Base-by-base conservation (phyloP, 1,140 invertebrate species). In the Pogonognathellus flavescens region DNA sequence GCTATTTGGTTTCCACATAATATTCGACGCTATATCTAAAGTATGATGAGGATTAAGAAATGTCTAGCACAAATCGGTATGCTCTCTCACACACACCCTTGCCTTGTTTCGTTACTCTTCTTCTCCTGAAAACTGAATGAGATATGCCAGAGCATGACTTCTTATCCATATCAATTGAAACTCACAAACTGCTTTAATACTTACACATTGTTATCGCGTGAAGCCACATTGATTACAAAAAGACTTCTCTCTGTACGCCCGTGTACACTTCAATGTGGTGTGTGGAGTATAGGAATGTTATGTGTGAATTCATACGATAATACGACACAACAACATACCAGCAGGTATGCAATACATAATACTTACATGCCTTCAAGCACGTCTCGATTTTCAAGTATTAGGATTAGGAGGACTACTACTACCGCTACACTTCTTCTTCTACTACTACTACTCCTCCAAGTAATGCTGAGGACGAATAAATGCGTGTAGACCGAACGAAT, bases 151-250 rank as follows among this genome's bases (percentile, higher is more conserved):
- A 76, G 70, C 70, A 76, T 76, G 70, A 49, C 70, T 76, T 76
- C 70, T 76, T 50, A 66, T 76, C 70, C 70, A 41, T 76, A 76
- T 76, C 70, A 76, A 76, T 76, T 76, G 31, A 76, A 76, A 76
- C 25, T 76, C 25, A 76, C 31, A 76, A 49, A 76, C 70, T 8
- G 16, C 41, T 76, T n/a, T 18, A 49, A 76, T 76, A 14, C 70
- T 31, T 76, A 50, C 16, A 50, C 70, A 76, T 76, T 8, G 41
- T 76, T 76, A 76, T 41, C 70, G 31, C 31, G 70, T 50, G 70
- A 76, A 76, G 70, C 31, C 14, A 76, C 70, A 76, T 76, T 76
- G 25, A 76, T 76, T 76, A 31, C 49, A 16, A 8, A 76, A 9
- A 14, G 31, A 76, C 70, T 76, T n/a, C 62, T 20, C 25, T 66